Evolutionary conservation across 2,113 vertebrate genomes (phyloP), one percentile per base, ranked within the genome.

Genomic region (Sphaerodactylus townsendi): DNA sequence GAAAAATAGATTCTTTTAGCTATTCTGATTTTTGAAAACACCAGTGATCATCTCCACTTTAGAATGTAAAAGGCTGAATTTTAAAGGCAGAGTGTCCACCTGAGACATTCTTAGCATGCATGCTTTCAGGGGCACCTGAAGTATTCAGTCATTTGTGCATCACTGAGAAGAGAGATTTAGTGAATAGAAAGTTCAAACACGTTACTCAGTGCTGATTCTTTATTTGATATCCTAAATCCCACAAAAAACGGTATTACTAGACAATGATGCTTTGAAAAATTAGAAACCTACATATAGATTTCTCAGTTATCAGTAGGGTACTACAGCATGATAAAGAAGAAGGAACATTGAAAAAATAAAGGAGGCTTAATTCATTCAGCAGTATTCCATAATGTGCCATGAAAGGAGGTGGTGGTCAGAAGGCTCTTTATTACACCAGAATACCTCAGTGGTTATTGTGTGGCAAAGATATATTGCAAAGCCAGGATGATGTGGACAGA

Each of bases 291-390:
- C 92, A 85, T 93, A 92, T 93, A 95, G 92, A 95, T 89, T 94
- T 95, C 93, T 96, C 87, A 92, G 90, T 95, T 96, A 92, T 95
- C 94, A 95, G 89, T 48, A 91, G 92, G 90, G 92, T 92, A 94
- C 95, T 95, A 92, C 87, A 78, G 83, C 87, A 81, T 66, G 86
- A 94, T 92, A 94, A 92, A 94, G 91, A 94, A 94, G 21, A 94
- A 93, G 85, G 93, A 93, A 92, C 94, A 94, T 90, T 87, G 83
- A 90, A 94, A 92, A 92, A n/a, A 82, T 75, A 94, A 92, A 87
- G 82, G 80, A 91, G 92, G 88, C 91, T 89, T 92, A 87, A 64
- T 75, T 86, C 92, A 94, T 93, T 94, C 85, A 91, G 93, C 91
- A 94, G 95, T 69, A 8, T 89, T 85, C 82, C 77, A 76, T 83